Base-by-base conservation (phyloP, 2,113 vertebrate species). In the Buteo buteo region DNA sequence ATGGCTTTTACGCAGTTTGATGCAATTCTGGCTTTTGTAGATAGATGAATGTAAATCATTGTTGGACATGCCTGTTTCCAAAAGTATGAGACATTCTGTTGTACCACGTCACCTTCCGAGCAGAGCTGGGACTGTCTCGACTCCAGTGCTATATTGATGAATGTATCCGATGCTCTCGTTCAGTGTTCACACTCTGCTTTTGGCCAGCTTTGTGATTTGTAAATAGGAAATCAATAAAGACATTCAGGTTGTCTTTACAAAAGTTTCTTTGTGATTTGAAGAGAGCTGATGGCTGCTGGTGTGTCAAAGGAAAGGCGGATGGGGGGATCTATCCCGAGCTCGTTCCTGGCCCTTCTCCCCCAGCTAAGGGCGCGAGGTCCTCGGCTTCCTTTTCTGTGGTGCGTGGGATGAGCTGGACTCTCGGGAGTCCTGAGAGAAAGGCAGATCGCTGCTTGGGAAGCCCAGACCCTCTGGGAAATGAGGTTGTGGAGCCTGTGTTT, bases 141-240 rank as follows among this genome's bases (percentile, higher is more conserved):
- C 93, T 67, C 86, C 82, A 18, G 84, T 34, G 95, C 96, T 94
- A 1, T 94, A 8, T 49, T 61, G 85, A 93, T 97, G 97, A 97
- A 97, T 97, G 97, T 97, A 97, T 87, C 94, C 21, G 28, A 55
- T 61, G 93, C 96, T 95, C 95, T 96, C 36, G 77, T 90, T 69
- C 95, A 13, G 79, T 97, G 96, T 94, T 95, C 97, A 86, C 94
- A 69, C 92, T 94, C 96, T 87, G 97, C 97, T 97, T 97, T 81
- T 57, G 89, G 95, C 95, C 95, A 79, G 93, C 95, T 96, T 92
- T 47, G 97, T 95, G 90, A 92, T 95, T 71, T 98, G 97, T 98
- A 98, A 96, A 98, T 97, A 97, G 95, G 91, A 94, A 87, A 82
- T 96, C 83, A 98, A 97, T 98, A 98, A 98, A 98, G 96, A 92